phyloP scores from a whole-genome alignment of 2,113 vertebrate species.

The Deroptyus accipitrinus region DNA sequence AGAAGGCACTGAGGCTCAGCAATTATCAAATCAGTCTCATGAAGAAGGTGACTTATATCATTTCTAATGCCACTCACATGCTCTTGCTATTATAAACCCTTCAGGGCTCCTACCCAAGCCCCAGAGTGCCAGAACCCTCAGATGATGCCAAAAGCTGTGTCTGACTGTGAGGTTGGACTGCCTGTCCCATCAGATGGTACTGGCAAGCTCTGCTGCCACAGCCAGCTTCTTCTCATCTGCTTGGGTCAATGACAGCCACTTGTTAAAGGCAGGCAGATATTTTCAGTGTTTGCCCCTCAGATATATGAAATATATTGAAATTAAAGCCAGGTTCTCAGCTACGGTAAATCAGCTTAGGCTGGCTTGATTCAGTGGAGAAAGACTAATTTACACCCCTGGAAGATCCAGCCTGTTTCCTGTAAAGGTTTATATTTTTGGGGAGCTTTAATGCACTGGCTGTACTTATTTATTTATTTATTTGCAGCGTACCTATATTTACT shows the following conservation, averaged over 20 bases:
- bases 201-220: accelerated
- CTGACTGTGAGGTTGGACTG: not conserved
- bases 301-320: not conserved
- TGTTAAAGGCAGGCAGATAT: not conserved
- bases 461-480: not conserved
- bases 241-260: not conserved
- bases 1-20: not conserved
- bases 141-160: not conserved
- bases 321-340: not conserved
- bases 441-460: not conserved
- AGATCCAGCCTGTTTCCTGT: not conserved
- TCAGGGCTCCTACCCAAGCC: not conserved
- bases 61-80: not conserved
- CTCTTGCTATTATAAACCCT: not conserved
- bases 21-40: not conserved
- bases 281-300: not conserved
- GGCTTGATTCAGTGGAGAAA: not conserved
- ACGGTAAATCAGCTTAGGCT: not conserved
- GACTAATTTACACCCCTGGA: not conserved
- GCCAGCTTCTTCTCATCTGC: not conserved
- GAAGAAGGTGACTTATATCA: not conserved
- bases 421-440: not conserved
- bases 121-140: accelerated
- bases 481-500: not conserved
- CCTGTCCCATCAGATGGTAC: not conserved